Evolutionary conservation across 2,888 invertebrate species (phyloP).

Genomic region (Idaea aversata): DNA sequence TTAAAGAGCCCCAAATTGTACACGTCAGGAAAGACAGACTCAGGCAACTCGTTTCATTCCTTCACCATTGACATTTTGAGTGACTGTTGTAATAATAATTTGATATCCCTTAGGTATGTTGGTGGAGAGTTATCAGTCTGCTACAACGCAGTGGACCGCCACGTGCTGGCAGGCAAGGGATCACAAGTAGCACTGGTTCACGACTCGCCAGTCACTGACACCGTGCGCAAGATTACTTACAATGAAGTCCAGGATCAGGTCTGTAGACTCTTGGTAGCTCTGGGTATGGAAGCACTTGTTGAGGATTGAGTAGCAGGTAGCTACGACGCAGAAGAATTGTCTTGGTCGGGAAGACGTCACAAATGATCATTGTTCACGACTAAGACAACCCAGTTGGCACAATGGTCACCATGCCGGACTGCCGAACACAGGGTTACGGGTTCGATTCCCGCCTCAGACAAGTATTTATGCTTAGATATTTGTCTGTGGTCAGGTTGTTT

Average conservation of each 20-base stretch:
- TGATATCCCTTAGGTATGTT: slow-evolving; percentile 82
- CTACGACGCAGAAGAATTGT: background rate
- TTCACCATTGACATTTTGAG: too few relatives aligned
- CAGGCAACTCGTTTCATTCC: too few relatives aligned
- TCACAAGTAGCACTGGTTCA: slow-evolving; percentile 91
- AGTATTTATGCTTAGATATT: too few relatives aligned
- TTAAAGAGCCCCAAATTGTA: too few relatives aligned
- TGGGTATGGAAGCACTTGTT: background rate
- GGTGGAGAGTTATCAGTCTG: slow-evolving; percentile 96
- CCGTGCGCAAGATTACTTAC: slow-evolving; percentile 89
- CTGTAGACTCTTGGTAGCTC: slow-evolving; percentile 17
- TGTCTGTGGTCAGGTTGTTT: too few relatives aligned
- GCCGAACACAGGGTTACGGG: too few relatives aligned
- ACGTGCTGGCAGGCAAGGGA: slow-evolving; percentile 89
- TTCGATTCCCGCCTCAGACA: too few relatives aligned
- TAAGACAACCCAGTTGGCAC: too few relatives aligned
- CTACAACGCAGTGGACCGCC: slow-evolving; percentile 95
- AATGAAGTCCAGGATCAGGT: slow-evolving; percentile 90
- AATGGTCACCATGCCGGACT: too few relatives aligned
- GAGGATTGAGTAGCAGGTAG: background rate
- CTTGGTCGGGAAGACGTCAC: background rate
- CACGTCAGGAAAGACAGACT: too few relatives aligned
- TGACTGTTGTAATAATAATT: background rate
- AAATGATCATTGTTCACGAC: background rate
- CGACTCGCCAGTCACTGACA: slow-evolving; percentile 93